Percentiles rank a stretch among this genome's conserved stretches.
phyloP scores from a whole-genome alignment of 2,113 vertebrate species.

The Leptodactylus fuscus region DNA sequence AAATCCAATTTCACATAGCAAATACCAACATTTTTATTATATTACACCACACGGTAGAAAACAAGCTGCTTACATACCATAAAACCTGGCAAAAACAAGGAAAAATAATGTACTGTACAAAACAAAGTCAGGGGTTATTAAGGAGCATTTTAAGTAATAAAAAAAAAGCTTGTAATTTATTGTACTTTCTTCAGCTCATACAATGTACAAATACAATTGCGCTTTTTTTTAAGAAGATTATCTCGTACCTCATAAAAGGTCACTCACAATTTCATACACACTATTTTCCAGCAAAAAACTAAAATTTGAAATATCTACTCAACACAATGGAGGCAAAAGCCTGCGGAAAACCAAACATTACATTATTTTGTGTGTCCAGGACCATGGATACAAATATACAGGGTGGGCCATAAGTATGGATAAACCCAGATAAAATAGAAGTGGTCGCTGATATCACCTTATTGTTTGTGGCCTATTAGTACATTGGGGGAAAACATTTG shows the following conservation, averaged over 20 bases:
- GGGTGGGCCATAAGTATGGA: no score
- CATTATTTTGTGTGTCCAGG: neutral
- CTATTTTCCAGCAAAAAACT: neutral
- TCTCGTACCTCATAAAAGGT: neutral
- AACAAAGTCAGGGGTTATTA: constrained; percentile 16
- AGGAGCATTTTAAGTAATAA: neutral
- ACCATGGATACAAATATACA: neutral
- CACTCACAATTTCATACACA: neutral
- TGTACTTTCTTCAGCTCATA: neutral
- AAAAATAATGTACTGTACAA: constrained; percentile 5
- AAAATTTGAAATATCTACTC: neutral
- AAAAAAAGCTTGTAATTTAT: constrained; percentile 1
- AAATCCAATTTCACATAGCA: constrained; percentile 49
- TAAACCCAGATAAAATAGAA: no score
- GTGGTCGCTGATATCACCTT: no score
- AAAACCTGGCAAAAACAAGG: neutral
- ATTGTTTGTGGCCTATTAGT: no score
- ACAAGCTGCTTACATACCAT: constrained; percentile 37
- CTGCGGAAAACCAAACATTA: neutral
- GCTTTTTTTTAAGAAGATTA: neutral
- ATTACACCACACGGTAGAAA: constrained; percentile 30
- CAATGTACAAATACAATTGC: neutral
- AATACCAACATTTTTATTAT: constrained; percentile 44
- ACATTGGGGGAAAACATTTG: no score
- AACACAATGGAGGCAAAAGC: neutral